Conservation (phyloP, 2,888 invertebrate genomes). For the Cylloceria caligata region DNA sequence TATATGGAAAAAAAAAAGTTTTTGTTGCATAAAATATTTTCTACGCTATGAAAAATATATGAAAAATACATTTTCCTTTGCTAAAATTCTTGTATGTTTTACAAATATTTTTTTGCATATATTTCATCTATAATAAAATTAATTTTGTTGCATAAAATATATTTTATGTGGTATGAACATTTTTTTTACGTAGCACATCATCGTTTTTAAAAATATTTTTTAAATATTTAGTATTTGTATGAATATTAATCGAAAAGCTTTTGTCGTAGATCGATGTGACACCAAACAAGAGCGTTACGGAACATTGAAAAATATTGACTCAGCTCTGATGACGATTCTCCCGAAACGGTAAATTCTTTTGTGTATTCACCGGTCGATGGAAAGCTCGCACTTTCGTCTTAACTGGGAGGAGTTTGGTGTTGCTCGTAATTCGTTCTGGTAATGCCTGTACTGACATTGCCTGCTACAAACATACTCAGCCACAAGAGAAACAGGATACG, state of each 20-base stretch:
- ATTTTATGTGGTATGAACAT: no score
- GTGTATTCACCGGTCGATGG: background rate
- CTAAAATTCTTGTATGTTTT: no score
- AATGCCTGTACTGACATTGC: conserved; percentile 34
- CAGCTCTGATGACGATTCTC: conserved; percentile 16
- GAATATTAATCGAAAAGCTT: background rate
- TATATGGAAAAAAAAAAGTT: no score
- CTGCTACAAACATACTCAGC: conserved; percentile 33
- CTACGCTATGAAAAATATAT: no score
- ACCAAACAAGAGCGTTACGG: background rate
- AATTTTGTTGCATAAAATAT: no score
- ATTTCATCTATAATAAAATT: no score
- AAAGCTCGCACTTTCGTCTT: background rate
- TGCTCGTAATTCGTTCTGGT: conserved; percentile 50
- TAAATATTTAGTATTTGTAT: background rate
- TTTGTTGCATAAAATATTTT: no score
- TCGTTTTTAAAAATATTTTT: no score
- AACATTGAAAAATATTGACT: conserved; percentile 46
- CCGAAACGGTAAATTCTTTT: conserved; percentile 1
- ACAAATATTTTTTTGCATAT: no score
- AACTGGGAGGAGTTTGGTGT: conserved; percentile 16
- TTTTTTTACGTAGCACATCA: no score
- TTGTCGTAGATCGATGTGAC: background rate
- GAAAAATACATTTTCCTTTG: no score
- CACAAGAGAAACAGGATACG: conserved; percentile 48